A percentile compares a stretch with the other conserved stretches of the same genome.
phyloP scores from a whole-genome alignment of 2,797 vertebrate genomes.

The Sandelia bainsii region DNA sequence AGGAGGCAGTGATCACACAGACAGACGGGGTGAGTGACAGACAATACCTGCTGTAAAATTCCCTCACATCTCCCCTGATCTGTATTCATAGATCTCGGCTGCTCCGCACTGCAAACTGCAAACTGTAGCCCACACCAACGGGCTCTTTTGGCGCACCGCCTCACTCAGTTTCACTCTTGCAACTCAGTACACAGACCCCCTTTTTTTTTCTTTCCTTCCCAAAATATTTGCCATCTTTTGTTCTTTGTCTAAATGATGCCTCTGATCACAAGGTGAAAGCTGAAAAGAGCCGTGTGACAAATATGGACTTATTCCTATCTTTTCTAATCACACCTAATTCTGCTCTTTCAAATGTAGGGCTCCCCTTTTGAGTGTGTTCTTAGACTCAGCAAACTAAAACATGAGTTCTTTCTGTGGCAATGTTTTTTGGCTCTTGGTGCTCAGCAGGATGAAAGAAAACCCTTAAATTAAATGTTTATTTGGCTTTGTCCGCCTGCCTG shows the following conservation, averaged over 20 bases:
- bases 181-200: conserved; percentile 63
- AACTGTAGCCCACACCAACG: conserved; percentile 79
- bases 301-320: conserved; percentile 58
- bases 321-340: conserved; percentile 73
- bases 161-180: conserved; percentile 76
- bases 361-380: conserved; percentile 51
- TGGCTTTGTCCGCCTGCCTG: conserved; percentile 12
- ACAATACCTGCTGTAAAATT: conserved; percentile 88
- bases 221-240: conserved; percentile 81
- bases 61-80: conserved; percentile 88
- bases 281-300: conserved; percentile 71
- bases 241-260: conserved; percentile 81
- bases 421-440: conserved; percentile 1
- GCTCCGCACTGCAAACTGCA: conserved; percentile 78
- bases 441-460: conserved; percentile 26
- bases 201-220: conserved; percentile 58
- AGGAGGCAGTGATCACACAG: conserved; percentile 85
- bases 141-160: conserved; percentile 76
- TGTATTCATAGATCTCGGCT: conserved; percentile 86
- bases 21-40: conserved; percentile 87
- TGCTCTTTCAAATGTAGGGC: conserved; percentile 55
- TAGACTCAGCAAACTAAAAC: conserved; percentile 40
- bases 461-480: conserved; percentile 34
- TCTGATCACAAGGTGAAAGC: conserved; percentile 76
- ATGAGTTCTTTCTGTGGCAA: conserved; percentile 19